phyloP scores from a whole-genome alignment of 2,888 invertebrate genomes.

The Adelphocoris suturalis region DNA sequence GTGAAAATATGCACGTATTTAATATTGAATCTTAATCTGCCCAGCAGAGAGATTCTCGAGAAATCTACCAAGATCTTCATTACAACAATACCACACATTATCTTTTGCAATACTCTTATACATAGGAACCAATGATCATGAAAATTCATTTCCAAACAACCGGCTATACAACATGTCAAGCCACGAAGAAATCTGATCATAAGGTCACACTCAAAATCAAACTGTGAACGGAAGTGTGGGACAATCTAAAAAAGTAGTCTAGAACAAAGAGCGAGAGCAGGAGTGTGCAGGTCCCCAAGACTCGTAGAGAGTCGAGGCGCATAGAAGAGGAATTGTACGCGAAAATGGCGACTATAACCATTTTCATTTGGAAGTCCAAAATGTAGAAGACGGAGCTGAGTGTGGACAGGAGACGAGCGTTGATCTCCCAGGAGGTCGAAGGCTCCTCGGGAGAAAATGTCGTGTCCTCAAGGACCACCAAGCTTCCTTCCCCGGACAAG shows the following conservation, averaged over 20 bases:
- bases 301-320: constrained; percentile 41
- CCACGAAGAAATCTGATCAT: constrained; percentile 23
- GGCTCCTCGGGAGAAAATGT: constrained; percentile 57
- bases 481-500: constrained; percentile 56
- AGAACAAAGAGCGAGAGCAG: constrained; percentile 28
- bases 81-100: too few relatives aligned
- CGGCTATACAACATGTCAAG: background rate
- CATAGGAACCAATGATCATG: background rate
- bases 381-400: constrained; percentile 65
- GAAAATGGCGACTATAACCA: constrained; percentile 69
- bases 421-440: constrained; percentile 61
- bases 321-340: constrained; percentile 64
- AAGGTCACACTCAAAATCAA: constrained; percentile 65
- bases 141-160: background rate
- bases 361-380: constrained; percentile 66
- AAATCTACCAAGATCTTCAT: too few relatives aligned
- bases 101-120: too few relatives aligned
- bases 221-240: constrained; percentile 58
- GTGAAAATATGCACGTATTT: too few relatives aligned
- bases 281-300: constrained; percentile 37
- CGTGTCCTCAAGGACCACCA: constrained; percentile 57
- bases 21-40: too few relatives aligned
- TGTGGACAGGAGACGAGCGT: constrained; percentile 58
- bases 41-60: too few relatives aligned
- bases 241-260: constrained; percentile 59